A percentile compares a stretch with the other conserved stretches of the same genome.
These are phyloP conservation scores for Apogon talboti DNA, from an alignment of 2,797 vertebrate genomes.

Conservation along the genomic window DNA sequence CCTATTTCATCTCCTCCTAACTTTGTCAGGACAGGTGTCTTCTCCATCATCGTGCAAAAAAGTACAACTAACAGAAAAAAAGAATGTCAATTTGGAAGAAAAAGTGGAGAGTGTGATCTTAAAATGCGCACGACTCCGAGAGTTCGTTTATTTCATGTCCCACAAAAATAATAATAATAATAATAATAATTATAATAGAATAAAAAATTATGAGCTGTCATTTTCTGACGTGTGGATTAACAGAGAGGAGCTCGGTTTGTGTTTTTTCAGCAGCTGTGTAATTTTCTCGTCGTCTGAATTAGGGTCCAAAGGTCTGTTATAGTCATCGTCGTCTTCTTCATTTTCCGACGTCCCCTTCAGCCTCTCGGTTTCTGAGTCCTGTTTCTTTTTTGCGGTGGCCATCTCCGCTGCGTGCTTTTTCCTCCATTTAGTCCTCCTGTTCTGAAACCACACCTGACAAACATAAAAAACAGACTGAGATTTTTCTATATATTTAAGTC, in stretches of 20 bases:
- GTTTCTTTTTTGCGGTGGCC: slow-evolving; percentile 97
- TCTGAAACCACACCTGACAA: slow-evolving; percentile 96
- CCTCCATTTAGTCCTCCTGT: slow-evolving; percentile 96
- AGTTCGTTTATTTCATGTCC: slow-evolving; percentile 24
- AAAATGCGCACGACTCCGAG: slow-evolving; percentile 25
- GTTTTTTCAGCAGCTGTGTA: slow-evolving; percentile 94
- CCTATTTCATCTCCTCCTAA: slow-evolving; percentile 16
- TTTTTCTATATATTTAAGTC: too few species aligned
- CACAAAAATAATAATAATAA: neutral
- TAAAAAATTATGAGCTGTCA: slow-evolving; percentile 84
- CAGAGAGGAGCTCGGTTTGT: slow-evolving; percentile 88
- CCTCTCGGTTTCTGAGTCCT: slow-evolving; percentile 93
- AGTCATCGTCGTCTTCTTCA: slow-evolving; percentile 95
- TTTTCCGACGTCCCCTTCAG: slow-evolving; percentile 93
- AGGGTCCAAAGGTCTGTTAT: slow-evolving; percentile 96
- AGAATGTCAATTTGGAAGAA: neutral
- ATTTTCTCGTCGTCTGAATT: slow-evolving; percentile 98
- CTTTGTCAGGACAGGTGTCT: slow-evolving; percentile 41
- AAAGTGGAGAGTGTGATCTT: neutral
- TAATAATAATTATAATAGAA: too few species aligned
- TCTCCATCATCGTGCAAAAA: slow-evolving; percentile 58
- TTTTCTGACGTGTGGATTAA: slow-evolving; percentile 89
- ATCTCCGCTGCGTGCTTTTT: slow-evolving; percentile 98
- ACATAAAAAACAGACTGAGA: neutral
- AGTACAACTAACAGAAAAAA: slow-evolving; percentile 27